Evolutionary conservation across 37 sponge, comb jelly and placozoan species (phyloP).

Genomic region (Halichondria panicea): DNA sequence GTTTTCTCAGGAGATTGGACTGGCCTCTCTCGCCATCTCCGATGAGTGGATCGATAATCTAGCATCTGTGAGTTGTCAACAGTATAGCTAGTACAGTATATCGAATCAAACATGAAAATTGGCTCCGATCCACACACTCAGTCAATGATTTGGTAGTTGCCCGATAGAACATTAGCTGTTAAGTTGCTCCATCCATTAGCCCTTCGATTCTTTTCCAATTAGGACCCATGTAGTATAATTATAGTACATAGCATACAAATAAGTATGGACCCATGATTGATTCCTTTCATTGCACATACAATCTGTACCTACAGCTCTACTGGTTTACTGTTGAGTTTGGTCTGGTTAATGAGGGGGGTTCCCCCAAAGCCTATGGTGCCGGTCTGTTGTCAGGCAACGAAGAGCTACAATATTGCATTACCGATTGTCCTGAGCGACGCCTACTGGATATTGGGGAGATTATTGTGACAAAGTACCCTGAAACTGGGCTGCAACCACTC

Average conservation of each 20-base stretch:
- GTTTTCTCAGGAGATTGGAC: constrained; percentile 98
- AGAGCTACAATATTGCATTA: constrained; percentile 76
- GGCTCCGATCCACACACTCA: no score
- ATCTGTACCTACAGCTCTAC: constrained; percentile 57
- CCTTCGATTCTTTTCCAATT: no score
- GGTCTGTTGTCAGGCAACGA: constrained; percentile 90
- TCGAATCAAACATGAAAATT: no score
- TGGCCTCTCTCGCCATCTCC: constrained; percentile 92
- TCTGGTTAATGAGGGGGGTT: constrained; percentile 66
- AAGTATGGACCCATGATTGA: no score
- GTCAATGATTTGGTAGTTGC: no score
- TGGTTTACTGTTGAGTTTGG: constrained; percentile 98
- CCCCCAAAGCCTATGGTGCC: constrained; percentile 89
- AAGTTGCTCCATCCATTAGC: no score
- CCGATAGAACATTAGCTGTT: no score
- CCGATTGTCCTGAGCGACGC: constrained; percentile 43
- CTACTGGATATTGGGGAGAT: constrained; percentile 40
- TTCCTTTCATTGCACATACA: no score
- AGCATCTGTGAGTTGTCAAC: constrained; percentile 88
- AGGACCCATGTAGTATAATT: no score
- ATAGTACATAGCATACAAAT: no score
- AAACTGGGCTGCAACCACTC: constrained; percentile 64
- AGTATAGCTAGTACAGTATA: no score
- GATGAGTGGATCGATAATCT: constrained; percentile 92
- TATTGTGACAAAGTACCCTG: constrained; percentile 53